Conservation (phyloP, 2,888 invertebrate species). For the Andrena minutula region DNA sequence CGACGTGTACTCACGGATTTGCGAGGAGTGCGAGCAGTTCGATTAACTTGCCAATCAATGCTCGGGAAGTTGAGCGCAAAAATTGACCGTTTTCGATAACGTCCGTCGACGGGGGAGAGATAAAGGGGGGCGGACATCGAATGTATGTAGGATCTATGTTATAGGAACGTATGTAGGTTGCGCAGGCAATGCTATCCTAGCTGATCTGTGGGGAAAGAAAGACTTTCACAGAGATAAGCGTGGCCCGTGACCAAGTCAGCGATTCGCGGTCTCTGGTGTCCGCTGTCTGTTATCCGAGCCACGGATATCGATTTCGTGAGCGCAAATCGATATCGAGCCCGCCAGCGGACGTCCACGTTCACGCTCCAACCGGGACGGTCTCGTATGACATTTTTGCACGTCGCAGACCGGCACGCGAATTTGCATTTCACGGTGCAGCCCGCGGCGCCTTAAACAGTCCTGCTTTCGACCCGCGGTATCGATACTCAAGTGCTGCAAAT, state of each 20-base stretch:
- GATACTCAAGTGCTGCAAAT: not conserved
- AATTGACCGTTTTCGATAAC: not conserved
- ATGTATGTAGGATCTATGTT: no score
- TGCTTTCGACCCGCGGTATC: conserved; percentile 16
- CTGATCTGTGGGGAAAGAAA: conserved; percentile 33
- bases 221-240: conserved; percentile 66
- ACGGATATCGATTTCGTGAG: conserved; percentile 70
- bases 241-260: conserved; percentile 37
- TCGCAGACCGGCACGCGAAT: conserved; percentile 48
- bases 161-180: no score
- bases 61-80: no score
- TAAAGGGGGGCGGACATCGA: no score
- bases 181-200: not conserved
- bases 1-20: not conserved
- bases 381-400: conserved; percentile 67
- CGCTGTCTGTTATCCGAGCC: conserved; percentile 67
- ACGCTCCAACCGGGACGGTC: conserved; percentile 26
- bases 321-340: conserved; percentile 74
- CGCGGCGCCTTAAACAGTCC: conserved; percentile 28
- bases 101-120: no score
- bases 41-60: no score
- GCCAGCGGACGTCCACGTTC: conserved; percentile 34
- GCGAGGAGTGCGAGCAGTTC: not conserved
- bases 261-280: conserved; percentile 53
- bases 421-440: conserved; percentile 56